Conservation (phyloP, 2,888 invertebrate genomes). For the Hypena proboscidalis region DNA sequence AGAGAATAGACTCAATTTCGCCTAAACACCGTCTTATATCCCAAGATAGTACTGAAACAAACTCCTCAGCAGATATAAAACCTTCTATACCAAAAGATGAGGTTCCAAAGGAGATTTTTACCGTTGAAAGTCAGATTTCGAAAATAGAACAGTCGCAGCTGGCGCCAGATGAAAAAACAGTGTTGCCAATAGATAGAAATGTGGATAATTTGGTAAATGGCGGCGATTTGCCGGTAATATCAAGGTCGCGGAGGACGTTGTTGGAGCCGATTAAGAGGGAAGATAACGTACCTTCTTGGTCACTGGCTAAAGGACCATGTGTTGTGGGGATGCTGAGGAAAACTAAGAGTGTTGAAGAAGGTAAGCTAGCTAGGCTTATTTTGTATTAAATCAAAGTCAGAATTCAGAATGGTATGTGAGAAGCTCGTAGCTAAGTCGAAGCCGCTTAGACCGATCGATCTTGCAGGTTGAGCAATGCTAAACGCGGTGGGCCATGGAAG, state of each 20-base stretch:
- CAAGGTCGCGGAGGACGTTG: constrained; percentile 70
- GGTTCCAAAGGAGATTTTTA: constrained; percentile 61
- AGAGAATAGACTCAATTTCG: constrained; percentile 57
- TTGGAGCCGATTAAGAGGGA: constrained; percentile 76
- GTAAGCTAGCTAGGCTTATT: constrained; percentile 32
- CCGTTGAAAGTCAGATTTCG: constrained; percentile 69
- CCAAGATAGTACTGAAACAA: constrained; percentile 76
- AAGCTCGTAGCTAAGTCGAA: no score
- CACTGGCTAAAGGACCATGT: constrained; percentile 75
- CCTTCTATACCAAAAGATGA: constrained; percentile 57
- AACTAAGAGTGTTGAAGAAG: constrained; percentile 44
- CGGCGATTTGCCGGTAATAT: constrained; percentile 63
- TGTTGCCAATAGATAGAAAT: constrained; percentile 43
- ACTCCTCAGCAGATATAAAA: constrained; percentile 72
- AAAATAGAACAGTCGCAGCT: constrained; percentile 55
- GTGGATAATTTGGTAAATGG: constrained; percentile 37
- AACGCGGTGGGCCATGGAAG: no score
- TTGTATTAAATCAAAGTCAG: constrained; percentile 5
- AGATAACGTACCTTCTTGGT: constrained; percentile 71
- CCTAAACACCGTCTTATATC: constrained; percentile 56
- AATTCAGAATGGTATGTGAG: no score
- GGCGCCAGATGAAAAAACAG: constrained; percentile 44
- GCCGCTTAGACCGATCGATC: no score
- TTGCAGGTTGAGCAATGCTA: no score
- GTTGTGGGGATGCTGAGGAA: constrained; percentile 72